A percentile compares a stretch with the other conserved stretches of the same genome.
Evolutionary conservation across 2,888 invertebrate genomes (phyloP).

Genomic region (Agapostemon virescens): DNA sequence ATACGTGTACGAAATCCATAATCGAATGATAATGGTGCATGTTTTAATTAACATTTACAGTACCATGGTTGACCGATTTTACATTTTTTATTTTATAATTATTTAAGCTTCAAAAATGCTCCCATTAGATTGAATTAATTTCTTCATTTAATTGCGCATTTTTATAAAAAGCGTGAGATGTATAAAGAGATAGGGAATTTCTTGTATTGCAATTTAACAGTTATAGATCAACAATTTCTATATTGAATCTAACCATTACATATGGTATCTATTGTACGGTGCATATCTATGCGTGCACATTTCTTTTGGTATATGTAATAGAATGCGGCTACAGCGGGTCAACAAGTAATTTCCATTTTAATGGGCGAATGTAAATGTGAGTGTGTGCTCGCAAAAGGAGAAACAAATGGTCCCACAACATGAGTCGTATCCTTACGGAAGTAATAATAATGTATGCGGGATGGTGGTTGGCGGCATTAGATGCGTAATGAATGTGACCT

Average conservation of each 20-base stretch:
- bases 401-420: constrained; percentile 29
- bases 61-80: too few relatives aligned
- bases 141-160: too few relatives aligned
- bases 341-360: constrained; percentile 51
- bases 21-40: too few relatives aligned
- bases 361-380: constrained; percentile 38
- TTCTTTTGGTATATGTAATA: constrained; percentile 6
- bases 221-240: background rate
- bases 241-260: background rate
- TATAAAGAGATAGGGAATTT: too few relatives aligned
- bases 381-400: constrained; percentile 22
- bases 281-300: background rate
- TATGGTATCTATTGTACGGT: background rate
- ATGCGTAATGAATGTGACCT: constrained; percentile 75
- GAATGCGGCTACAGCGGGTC: background rate
- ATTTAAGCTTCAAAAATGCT: too few relatives aligned
- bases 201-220: background rate
- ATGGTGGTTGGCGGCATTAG: constrained; percentile 40
- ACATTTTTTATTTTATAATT: too few relatives aligned
- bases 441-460: constrained; percentile 34
- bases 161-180: too few relatives aligned
- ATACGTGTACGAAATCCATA: too few relatives aligned
- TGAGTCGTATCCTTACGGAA: constrained; percentile 32
- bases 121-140: too few relatives aligned
- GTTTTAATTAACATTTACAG: too few relatives aligned